These are phyloP conservation scores for Heliconius melpomene DNA, from an alignment of 1,140 invertebrate genomes.

Conservation along the genomic window DNA sequence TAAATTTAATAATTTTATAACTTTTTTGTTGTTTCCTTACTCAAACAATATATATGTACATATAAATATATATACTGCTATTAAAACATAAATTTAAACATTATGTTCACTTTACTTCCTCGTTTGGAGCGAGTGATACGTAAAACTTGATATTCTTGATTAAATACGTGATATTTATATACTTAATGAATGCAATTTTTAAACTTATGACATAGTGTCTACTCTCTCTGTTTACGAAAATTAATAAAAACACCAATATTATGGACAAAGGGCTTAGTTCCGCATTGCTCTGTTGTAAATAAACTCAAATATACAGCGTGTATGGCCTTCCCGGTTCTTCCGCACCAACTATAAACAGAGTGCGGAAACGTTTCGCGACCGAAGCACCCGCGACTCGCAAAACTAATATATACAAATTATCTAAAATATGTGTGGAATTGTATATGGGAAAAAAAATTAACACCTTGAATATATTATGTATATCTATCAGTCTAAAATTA, in stretches of 20 bases:
- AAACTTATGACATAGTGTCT: not conserved
- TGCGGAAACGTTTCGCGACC: constrained; percentile 61
- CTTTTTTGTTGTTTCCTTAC: constrained; percentile 25
- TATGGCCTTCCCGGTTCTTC: constrained; percentile 67
- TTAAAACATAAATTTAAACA: not conserved
- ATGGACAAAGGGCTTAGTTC: constrained; percentile 37
- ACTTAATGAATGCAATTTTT: not conserved
- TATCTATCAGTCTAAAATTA: not conserved
- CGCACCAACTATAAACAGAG: constrained; percentile 69
- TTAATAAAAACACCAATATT: constrained; percentile 14
- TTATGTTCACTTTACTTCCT: not conserved
- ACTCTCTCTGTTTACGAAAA: not conserved
- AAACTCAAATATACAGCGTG: constrained; percentile 50
- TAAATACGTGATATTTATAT: not conserved
- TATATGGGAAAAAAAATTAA: not conserved
- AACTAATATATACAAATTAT: constrained; percentile 28
- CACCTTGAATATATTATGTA: not conserved
- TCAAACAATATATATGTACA: no score
- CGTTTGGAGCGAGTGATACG: not conserved
- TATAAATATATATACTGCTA: not conserved
- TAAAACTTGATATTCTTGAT: not conserved
- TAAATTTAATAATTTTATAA: not conserved
- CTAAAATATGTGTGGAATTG: not conserved
- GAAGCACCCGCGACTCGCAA: constrained; percentile 17
- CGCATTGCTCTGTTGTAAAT: constrained; percentile 43